Evolutionary conservation across 2,888 invertebrate genomes (phyloP).

Genomic region (Proisotoma minuta): DNA sequence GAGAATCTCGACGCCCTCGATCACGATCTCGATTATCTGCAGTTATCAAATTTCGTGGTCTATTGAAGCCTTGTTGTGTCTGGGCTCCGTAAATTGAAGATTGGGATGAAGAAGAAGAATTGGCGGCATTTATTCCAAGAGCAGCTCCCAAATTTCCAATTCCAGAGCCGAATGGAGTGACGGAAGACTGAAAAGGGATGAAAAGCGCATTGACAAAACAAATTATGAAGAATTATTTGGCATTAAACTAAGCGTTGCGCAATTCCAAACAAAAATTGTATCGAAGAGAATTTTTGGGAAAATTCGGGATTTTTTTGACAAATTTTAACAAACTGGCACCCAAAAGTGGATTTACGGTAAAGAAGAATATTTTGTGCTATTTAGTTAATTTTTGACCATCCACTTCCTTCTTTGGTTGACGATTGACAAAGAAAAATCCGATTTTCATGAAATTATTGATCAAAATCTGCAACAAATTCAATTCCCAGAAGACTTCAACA

Average conservation of each 20-base stretch:
- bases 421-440: too few species aligned
- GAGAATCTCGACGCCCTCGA: background rate
- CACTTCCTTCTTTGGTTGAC: too few species aligned
- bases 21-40: constrained; percentile 4
- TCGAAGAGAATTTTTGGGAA: too few species aligned
- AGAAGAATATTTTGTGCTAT: too few species aligned
- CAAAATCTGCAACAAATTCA: too few species aligned
- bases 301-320: too few species aligned
- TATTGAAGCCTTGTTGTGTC: constrained; percentile 8
- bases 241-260: background rate
- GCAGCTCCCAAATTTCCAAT: constrained; percentile 10
- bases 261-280: background rate
- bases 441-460: too few species aligned
- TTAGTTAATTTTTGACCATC: too few species aligned
- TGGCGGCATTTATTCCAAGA: constrained; percentile 5
- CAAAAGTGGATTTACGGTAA: too few species aligned
- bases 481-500: too few species aligned
- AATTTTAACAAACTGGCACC: too few species aligned
- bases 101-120: too few species aligned
- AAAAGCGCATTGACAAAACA: background rate
- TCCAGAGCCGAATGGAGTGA: background rate
- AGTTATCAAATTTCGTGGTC: background rate
- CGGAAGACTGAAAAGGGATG: background rate
- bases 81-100: constrained; percentile 9
- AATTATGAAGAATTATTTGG: background rate